Evolutionary conservation across 1,140 invertebrate species (phyloP).

Genomic region (Eupeodes corollae): DNA sequence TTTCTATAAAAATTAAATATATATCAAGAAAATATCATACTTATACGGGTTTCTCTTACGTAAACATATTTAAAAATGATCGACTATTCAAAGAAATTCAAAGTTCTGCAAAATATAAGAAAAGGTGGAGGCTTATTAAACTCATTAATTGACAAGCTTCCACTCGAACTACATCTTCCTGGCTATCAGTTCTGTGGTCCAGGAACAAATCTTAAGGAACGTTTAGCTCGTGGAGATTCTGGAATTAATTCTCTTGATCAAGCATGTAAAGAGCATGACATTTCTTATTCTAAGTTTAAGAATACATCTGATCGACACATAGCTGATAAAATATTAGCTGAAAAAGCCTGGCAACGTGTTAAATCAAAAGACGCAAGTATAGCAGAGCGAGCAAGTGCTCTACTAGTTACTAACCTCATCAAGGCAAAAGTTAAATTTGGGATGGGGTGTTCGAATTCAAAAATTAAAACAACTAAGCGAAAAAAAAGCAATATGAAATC

Average conservation of each 20-base stretch:
- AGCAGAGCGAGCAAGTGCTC: constrained; percentile 4
- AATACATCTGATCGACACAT: too few relatives aligned
- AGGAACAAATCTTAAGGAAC: constrained; percentile 38
- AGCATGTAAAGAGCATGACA: too few relatives aligned
- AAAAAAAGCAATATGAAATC: background rate
- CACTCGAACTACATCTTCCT: too few relatives aligned
- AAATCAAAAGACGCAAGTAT: constrained; percentile 26
- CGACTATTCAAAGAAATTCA: too few relatives aligned
- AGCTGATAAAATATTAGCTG: too few relatives aligned
- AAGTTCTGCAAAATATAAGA: too few relatives aligned
- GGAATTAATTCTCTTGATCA: constrained; percentile 38
- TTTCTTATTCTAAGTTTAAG: constrained; percentile 32
- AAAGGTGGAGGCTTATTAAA: constrained; percentile 22
- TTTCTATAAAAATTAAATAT: too few relatives aligned
- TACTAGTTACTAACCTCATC: constrained; percentile 11
- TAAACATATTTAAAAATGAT: too few relatives aligned
- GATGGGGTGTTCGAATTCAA: too few relatives aligned
- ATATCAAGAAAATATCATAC: too few relatives aligned
- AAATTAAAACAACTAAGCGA: constrained; percentile 2
- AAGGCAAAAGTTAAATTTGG: constrained; percentile 13
- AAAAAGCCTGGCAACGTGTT: too few relatives aligned
- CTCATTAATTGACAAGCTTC: constrained; percentile 34
- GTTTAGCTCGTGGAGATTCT: constrained; percentile 33
- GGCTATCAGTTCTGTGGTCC: constrained; percentile 40
- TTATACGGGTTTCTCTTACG: too few relatives aligned